Conservation (phyloP, 2,113 vertebrate genomes). For the Noturus placidus region DNA sequence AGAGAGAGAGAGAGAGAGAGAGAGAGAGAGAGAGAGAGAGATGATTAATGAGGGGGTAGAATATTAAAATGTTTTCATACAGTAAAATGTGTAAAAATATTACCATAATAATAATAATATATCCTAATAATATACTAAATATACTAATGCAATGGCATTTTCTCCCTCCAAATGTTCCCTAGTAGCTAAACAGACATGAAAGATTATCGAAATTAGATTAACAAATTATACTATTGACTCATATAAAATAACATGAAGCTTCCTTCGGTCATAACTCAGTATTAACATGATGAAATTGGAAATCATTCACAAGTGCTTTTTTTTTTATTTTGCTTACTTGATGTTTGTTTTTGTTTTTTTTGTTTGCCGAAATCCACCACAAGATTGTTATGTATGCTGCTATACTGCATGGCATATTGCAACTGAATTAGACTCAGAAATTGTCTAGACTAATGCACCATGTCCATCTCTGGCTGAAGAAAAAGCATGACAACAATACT, state of each 20-base stretch:
- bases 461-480: not conserved
- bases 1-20: not conserved
- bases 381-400: not conserved
- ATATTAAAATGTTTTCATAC: not conserved
- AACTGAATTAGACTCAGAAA: not conserved
- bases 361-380: no score
- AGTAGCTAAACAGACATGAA: not conserved
- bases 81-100: conserved; percentile 29
- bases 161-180: not conserved
- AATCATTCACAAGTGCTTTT: not conserved
- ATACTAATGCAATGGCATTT: not conserved
- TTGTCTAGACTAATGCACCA: not conserved
- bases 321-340: no score
- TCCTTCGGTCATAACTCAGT: not conserved
- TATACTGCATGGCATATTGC: not conserved
- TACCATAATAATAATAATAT: conserved; percentile 5
- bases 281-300: not conserved
- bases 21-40: no score
- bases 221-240: not conserved
- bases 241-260: not conserved
- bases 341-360: no score
- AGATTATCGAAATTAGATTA: not conserved
- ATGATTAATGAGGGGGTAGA: conserved; percentile 19
- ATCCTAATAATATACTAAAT: no score
- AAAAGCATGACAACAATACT: not conserved